Evolutionary conservation across 2,888 invertebrate genomes (phyloP), one percentile per base, ranked within the genome.

Genomic region (Macrosoma leucophasiata): DNA sequence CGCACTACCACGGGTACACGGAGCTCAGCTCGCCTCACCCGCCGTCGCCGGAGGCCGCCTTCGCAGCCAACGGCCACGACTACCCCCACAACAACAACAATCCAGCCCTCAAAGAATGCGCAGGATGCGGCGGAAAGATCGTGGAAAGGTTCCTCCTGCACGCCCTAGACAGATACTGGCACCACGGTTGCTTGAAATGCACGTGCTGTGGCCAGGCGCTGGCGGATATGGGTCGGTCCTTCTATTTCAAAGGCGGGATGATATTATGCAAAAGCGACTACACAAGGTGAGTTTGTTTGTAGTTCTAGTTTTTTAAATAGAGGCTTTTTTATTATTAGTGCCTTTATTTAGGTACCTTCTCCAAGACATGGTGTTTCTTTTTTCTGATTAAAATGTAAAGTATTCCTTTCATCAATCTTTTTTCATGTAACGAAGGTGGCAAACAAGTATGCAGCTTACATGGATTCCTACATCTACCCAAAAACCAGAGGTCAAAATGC

Each of bases 201-300:
- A 90, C 93, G 66, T 94, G 92, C 82, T 97, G 97, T 78, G 91
- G 91, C 50, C 92, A 93, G 50, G 91, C 92, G 71, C 87, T 97
- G 53, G 96, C 95, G 61, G 96, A 97, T 74, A 91, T 96, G 76
- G 96, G 95, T 46, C 87, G 90, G 49, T 94, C 95, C 64, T 97
- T 96, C 87, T 97, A 93, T 85, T 93, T 94, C 78, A 94, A 93
- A 86, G 91, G 92, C 48, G 94, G 94, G 60, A 94, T 97, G 92
- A 95, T 97, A 76, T 89, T 97, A 65, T 97, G 97, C 90, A 94
- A 94, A 89, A 91, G 90, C 84, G 97, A 97, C 85, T 97, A 97
- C 85, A 90, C 94, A 81, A 95, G 94, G 97, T 97, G 85, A 90
- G 90, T 76, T 8, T 27, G 30, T n/a, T n/a, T n/a, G n/a, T n/a